A percentile compares a stretch with the other conserved stretches of the same genome.
Conservation (phyloP, 2,113 vertebrate species). For the Elachura formosa region DNA sequence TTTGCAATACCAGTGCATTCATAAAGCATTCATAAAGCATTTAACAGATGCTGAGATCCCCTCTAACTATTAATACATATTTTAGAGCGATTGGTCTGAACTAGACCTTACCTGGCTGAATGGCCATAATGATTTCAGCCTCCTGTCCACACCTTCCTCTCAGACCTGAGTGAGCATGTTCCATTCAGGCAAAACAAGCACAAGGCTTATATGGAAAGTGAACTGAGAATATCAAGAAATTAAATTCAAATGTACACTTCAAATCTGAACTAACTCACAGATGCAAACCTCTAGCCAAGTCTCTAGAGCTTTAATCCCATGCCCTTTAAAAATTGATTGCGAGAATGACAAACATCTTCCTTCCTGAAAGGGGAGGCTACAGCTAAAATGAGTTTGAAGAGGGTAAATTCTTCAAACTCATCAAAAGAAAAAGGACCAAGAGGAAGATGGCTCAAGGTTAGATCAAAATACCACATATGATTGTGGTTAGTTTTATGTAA, state of each 20-base stretch:
- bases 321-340: neutral
- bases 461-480: neutral
- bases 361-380: neutral
- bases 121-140: neutral
- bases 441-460: neutral
- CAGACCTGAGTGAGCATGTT: neutral
- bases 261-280: neutral
- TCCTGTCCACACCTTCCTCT: neutral
- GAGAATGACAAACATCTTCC: neutral
- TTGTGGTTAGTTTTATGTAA: neutral
- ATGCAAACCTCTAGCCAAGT: neutral
- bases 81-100: neutral
- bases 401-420: neutral
- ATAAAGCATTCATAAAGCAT: neutral
- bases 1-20: neutral
- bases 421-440: neutral
- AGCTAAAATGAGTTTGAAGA: neutral
- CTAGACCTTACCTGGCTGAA: neutral
- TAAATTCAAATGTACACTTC: neutral
- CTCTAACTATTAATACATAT: accelerated
- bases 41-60: neutral
- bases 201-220: neutral
- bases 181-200: neutral
- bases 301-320: neutral
- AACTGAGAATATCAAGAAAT: neutral